Percentiles rank a stretch among this genome's conserved stretches.
Conservation (phyloP, 2,797 vertebrate species). For the Rallus crepitans region DNA sequence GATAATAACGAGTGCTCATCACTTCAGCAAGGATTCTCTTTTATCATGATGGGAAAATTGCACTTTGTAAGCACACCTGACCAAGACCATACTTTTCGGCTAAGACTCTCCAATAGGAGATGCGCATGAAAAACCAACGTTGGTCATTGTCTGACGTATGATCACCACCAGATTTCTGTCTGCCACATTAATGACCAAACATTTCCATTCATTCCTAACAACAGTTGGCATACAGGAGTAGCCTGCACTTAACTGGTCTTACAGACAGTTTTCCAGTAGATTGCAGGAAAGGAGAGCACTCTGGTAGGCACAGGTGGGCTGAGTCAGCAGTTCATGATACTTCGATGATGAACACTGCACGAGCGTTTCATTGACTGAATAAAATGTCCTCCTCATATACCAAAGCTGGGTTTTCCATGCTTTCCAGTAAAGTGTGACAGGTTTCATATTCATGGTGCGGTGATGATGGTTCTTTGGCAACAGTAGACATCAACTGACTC, state of each 20-base stretch:
- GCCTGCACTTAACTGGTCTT: neutral
- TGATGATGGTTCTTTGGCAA: conserved; percentile 48
- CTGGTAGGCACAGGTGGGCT: neutral
- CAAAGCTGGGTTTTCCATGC: conserved; percentile 46
- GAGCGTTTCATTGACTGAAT: conserved; percentile 60
- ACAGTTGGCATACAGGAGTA: neutral
- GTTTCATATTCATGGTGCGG: conserved; percentile 33
- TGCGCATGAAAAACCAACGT: neutral
- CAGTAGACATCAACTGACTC: conserved; percentile 73
- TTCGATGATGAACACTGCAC: neutral
- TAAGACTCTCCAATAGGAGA: neutral
- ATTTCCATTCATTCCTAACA: neutral
- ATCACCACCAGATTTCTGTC: neutral
- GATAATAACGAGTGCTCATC: neutral
- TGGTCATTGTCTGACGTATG: neutral
- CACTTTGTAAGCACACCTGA: neutral
- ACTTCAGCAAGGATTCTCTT: neutral
- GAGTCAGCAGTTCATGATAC: neutral
- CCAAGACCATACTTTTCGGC: neutral
- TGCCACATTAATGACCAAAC: neutral
- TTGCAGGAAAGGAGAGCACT: neutral
- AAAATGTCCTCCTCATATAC: conserved; percentile 74
- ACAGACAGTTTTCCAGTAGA: neutral
- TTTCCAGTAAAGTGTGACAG: conserved; percentile 77
- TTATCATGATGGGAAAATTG: neutral